Percentiles rank a stretch among this genome's conserved stretches.
Conservation (phyloP, 1,140 invertebrate species). For the Capitella teleta region DNA sequence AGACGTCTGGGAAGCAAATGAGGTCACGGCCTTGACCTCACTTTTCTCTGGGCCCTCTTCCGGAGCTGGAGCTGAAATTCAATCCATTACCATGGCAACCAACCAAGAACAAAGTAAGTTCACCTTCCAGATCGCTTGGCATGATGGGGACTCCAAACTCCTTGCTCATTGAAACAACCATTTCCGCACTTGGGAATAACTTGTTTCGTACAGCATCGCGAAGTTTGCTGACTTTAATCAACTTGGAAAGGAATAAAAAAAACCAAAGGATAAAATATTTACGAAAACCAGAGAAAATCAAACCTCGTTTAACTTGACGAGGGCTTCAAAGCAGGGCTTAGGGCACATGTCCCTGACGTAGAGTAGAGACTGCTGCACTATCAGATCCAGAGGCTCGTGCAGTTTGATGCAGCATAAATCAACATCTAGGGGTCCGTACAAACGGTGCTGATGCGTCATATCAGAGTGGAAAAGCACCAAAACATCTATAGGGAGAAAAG, state of each 20-base stretch:
- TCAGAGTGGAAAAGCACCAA: constrained; percentile 36
- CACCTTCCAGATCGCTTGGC: constrained; percentile 32
- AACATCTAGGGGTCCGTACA: constrained; percentile 37
- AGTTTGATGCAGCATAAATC: constrained; percentile 37
- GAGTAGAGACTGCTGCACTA: constrained; percentile 35
- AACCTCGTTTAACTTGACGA: constrained; percentile 36
- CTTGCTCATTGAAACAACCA: constrained; percentile 38
- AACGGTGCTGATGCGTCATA: constrained; percentile 30
- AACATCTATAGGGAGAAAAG: constrained; percentile 20
- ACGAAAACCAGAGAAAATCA: background rate
- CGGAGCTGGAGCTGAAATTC: background rate
- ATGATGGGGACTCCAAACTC: constrained; percentile 41
- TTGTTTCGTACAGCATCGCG: constrained; percentile 30
- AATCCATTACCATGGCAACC: background rate
- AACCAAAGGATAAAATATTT: background rate
- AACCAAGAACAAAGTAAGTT: background rate
- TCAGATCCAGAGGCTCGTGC: constrained; percentile 31
- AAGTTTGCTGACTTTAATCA: constrained; percentile 23
- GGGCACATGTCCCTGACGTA: constrained; percentile 41
- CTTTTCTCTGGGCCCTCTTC: background rate
- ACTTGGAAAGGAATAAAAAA: constrained; percentile 14
- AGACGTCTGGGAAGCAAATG: constrained; percentile 7
- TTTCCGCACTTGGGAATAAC: constrained; percentile 35
- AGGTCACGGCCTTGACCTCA: background rate
- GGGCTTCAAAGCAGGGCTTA: constrained; percentile 33